These are phyloP conservation scores for Tiliacea aurago DNA, from an alignment of 2,888 invertebrate species.

Conservation along the genomic window DNA sequence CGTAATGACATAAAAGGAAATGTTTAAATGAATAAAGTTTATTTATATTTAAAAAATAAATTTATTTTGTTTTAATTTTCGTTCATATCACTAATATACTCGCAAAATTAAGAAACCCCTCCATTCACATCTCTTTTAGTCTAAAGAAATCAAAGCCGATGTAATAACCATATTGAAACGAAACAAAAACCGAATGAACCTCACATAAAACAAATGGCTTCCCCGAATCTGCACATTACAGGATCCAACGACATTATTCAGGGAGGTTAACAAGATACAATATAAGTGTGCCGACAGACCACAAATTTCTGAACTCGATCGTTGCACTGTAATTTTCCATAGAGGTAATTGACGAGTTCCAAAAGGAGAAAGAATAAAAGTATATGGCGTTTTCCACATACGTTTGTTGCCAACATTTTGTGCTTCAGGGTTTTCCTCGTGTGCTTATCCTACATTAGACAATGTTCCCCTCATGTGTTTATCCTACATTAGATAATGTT, in stretches of 20 bases:
- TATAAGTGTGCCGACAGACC: constrained; percentile 2
- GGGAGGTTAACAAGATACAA: constrained; percentile 27
- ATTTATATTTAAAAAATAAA: too few species aligned
- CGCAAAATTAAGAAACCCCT: neutral
- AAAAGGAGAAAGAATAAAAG: constrained; percentile 14
- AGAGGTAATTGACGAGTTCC: constrained; percentile 28
- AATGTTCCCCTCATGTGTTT: constrained; percentile 31
- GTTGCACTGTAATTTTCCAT: constrained; percentile 43
- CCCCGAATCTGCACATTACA: constrained; percentile 17
- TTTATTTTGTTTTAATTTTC: too few species aligned
- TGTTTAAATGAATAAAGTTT: too few species aligned
- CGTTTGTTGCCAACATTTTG: constrained; percentile 28
- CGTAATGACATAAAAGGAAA: too few species aligned
- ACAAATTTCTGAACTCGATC: constrained; percentile 26
- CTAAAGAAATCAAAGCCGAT: neutral
- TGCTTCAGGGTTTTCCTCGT: constrained; percentile 31
- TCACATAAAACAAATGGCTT: constrained; percentile 17
- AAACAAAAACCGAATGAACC: constrained; percentile 17
- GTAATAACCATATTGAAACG: constrained; percentile 7
- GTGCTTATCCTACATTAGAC: constrained; percentile 29
- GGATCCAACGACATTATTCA: constrained; percentile 22
- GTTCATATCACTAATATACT: too few species aligned
- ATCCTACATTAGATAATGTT: constrained; percentile 37
- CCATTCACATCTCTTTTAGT: constrained; percentile 6
- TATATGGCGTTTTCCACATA: neutral